These are phyloP conservation scores for Enteromius viviparus DNA, from an alignment of 2,797 vertebrate species.

Conservation along the genomic window DNA sequence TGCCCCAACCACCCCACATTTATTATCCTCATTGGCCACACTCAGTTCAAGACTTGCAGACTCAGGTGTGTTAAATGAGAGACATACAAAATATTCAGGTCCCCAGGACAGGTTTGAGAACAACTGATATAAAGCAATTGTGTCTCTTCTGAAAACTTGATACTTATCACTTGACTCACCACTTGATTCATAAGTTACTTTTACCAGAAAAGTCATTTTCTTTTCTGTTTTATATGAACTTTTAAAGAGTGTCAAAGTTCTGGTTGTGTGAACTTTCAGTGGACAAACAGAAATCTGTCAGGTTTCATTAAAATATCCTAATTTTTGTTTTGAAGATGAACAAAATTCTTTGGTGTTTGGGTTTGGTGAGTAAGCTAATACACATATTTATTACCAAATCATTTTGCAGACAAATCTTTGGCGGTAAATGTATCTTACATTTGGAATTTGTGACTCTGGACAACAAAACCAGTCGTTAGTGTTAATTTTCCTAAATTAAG, in stretches of 20 bases:
- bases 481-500: too few species aligned
- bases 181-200: not conserved
- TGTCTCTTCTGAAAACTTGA: not conserved
- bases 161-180: not conserved
- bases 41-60: too few species aligned
- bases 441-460: too few species aligned
- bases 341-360: not conserved
- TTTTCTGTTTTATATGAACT: too few species aligned
- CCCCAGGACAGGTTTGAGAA: too few species aligned
- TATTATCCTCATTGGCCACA: too few species aligned
- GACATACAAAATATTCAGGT: too few species aligned
- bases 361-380: not conserved
- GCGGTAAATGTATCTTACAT: too few species aligned
- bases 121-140: not conserved
- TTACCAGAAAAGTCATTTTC: not conserved
- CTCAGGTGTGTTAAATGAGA: too few species aligned
- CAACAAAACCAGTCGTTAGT: too few species aligned
- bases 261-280: not conserved
- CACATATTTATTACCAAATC: not conserved
- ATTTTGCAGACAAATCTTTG: too few species aligned
- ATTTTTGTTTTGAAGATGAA: not conserved
- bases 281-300: not conserved
- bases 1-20: too few species aligned
- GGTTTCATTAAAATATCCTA: not conserved
- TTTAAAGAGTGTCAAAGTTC: not conserved